A percentile compares a stretch with the other conserved stretches of the same genome.
Conservation (phyloP, 2,113 vertebrate species). For the Pelvicachromis taeniatus region DNA sequence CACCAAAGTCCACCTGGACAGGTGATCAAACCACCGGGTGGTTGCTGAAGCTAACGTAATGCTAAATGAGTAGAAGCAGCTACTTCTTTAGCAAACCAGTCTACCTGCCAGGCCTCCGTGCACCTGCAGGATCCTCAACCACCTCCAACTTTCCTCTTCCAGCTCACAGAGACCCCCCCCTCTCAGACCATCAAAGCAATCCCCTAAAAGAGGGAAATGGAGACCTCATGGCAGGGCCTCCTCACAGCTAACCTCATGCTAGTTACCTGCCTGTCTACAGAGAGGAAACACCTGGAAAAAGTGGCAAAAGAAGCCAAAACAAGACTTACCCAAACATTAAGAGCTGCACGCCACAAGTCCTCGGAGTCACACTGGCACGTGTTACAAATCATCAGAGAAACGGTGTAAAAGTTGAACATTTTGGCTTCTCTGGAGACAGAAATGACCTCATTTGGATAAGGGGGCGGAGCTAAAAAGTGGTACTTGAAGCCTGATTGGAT, state of each 20-base stretch:
- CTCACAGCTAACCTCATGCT: background rate
- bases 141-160: background rate
- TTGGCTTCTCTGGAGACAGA: accelerated
- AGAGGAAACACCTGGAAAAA: background rate
- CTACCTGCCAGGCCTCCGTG: background rate
- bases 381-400: background rate
- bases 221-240: background rate
- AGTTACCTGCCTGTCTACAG: background rate
- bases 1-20: background rate
- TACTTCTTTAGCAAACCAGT: background rate
- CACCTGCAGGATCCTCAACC: background rate
- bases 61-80: background rate
- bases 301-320: background rate
- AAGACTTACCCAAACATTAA: background rate
- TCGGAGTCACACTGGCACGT: accelerated
- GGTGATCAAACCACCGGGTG: background rate
- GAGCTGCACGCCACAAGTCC: background rate
- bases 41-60: background rate
- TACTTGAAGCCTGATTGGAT: background rate
- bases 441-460: background rate
- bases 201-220: background rate
- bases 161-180: accelerated
- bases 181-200: background rate
- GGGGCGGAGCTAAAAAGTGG: background rate
- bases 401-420: background rate